Base-by-base conservation (phyloP, 1,140 invertebrate genomes). In the Eriosoma lanigerum region DNA sequence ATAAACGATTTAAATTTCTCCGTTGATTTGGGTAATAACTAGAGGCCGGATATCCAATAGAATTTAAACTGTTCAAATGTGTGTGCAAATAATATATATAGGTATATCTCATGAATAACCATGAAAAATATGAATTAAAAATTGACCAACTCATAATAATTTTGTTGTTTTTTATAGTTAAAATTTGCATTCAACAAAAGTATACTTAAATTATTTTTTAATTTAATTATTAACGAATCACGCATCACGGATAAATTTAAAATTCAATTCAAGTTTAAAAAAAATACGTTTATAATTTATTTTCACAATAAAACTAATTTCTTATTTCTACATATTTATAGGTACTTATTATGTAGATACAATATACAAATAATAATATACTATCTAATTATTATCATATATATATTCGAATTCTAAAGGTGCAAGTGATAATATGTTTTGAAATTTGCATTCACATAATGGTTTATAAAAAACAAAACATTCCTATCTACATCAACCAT, bases 371-470 rank as follows among this genome's bases (percentile, higher is more conserved):
- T n/a, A n/a, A n/a, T n/a, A n/a, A n/a, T n/a, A n/a, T n/a, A n/a
- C n/a, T n/a, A n/a, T n/a, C n/a, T n/a, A n/a, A n/a, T n/a, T n/a
- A n/a, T n/a, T n/a, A n/a, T n/a, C n/a, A n/a, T n/a, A n/a, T n/a
- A n/a, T n/a, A n/a, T n/a, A n/a, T n/a, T n/a, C n/a, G n/a, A n/a
- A n/a, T n/a, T n/a, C n/a, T n/a, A n/a, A n/a, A n/a, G 21, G 66
- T 72, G 24, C 19, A 52, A 50, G 68, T 38, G 32, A 72, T 72
- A 72, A 72, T 52, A 19, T 4, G 8, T 38, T 72, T 72, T 29
- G 0, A 52, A 72, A 72, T 72, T 72, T 21, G 26, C 68, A 72
- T 72, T 52, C 46, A 17, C 21, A 24, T 52, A 52, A 72, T 29
- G 24, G 48, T 70, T 70, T 0, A 29, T 52, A 52, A 8, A 3